Conservation (phyloP, 2,113 vertebrate species). For the Hemibagrus wyckioides region DNA sequence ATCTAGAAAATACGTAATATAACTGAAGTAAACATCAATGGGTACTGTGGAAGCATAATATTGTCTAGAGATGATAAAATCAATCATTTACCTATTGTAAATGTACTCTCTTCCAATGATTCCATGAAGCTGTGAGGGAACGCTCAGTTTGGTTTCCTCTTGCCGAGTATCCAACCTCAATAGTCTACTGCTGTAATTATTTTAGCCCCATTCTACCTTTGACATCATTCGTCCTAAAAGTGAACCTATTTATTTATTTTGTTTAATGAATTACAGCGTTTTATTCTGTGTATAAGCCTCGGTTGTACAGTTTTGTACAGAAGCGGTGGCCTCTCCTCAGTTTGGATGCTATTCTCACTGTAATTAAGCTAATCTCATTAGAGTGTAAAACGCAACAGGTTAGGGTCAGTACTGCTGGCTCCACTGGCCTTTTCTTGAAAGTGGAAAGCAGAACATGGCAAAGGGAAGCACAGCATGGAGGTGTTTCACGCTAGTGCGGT, state of each 20-base stretch:
- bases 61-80: neutral
- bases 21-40: neutral
- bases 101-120: neutral
- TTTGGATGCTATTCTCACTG: conserved; percentile 23
- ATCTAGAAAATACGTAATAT: neutral
- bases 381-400: conserved; percentile 21
- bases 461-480: conserved; percentile 23
- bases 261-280: neutral
- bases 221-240: neutral
- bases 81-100: neutral
- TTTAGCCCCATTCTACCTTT: neutral
- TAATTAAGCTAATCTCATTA: conserved; percentile 48
- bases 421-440: conserved; percentile 8
- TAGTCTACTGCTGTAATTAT: neutral
- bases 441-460: conserved; percentile 40
- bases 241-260: neutral
- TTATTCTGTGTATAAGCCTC: neutral
- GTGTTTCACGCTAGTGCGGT: conserved; percentile 6
- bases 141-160: neutral
- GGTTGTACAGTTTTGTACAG: neutral
- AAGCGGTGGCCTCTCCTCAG: neutral
- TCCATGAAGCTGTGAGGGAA: neutral
- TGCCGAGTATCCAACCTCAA: neutral
- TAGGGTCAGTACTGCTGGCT: conserved; percentile 1
- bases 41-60: neutral